Percentiles rank a stretch among this genome's conserved stretches.
Evolutionary conservation across 2,797 vertebrate genomes (phyloP).

Genomic region (Artibeus jamaicensis): DNA sequence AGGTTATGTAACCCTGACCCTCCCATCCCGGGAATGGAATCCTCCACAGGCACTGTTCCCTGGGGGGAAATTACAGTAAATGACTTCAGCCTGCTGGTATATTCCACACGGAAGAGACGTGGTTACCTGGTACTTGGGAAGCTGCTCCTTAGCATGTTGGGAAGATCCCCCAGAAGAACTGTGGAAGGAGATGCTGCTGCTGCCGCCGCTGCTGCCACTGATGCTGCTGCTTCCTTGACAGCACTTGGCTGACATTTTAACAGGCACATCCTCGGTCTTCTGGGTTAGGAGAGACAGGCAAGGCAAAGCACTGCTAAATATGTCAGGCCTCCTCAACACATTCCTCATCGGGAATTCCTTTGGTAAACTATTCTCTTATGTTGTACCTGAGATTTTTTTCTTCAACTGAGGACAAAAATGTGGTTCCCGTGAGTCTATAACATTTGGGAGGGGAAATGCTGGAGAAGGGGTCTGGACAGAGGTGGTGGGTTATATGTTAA

Average conservation of each 20-base stretch:
- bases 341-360: neutral
- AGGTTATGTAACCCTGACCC: neutral
- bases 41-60: neutral
- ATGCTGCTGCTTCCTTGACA: conserved; percentile 68
- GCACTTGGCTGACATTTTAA: conserved; percentile 75
- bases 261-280: conserved; percentile 81
- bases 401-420: neutral
- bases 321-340: neutral
- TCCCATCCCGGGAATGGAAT: neutral
- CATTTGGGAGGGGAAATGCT: neutral
- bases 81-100: fast-evolving
- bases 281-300: conserved; percentile 63
- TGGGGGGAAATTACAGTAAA: fast-evolving
- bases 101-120: fast-evolving
- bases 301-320: neutral
- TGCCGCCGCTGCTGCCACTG: conserved; percentile 31
- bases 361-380: neutral
- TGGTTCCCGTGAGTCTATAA: neutral
- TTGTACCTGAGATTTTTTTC: no score
- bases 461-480: neutral
- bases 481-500: neutral
- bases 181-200: conserved; percentile 65
- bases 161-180: conserved; percentile 61
- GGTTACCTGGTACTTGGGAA: conserved; percentile 87
- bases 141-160: conserved; percentile 78